Evolutionary conservation across 2,113 vertebrate genomes (phyloP), one percentile per base, ranked within the genome.

Genomic region (Sinocyclocheilus rhinocerous): DNA sequence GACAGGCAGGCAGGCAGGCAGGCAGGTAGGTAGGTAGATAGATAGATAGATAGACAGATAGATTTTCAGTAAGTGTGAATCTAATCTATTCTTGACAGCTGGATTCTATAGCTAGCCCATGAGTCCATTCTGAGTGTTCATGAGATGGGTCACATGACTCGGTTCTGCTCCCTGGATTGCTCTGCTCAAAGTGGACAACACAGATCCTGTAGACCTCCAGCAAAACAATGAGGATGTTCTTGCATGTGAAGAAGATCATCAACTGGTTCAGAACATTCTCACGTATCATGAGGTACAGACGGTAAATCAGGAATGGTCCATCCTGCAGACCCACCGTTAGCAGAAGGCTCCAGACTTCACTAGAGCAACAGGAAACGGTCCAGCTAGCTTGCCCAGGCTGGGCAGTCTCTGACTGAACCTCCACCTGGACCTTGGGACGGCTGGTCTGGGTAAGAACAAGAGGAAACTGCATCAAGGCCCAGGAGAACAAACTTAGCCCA

Each of bases 211-310:
- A 95, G 26, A 95, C 81, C 89, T 95, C 94, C 82, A 96, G 78
- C 22, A 94, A 90, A 67, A 95, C 93, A 0, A 94, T 89, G 2
- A 96, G 92, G 50, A 95, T 94, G 89, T 95, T 96, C 89, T 96
- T 95, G 88, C 94, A 95, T 29, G 93, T 94, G 87, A 95, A 95
- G 84, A 94, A 95, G 52, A 95, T 94, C 94, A 95, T 95, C 59
- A 94, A 89, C 90, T 95, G 94, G 91, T 95, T 95, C n/a, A 94
- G 92, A 1, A 95, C 93, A 16, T 88, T 84, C 87, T 94, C 94
- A 52, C 82, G 85, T 16, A 93, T 84, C 92, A 95, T 92, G 69
- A 95, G 92, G 88, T 94, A 96, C 42, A 95, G 90, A 4, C 93
- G 92, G 87, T 94, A 95, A 48, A 94, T 15, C 6, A 96, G 93